Evolutionary conservation across 2,113 vertebrate genomes (phyloP), one percentile per base, ranked within the genome.

Genomic region (Pelusios castaneus): DNA sequence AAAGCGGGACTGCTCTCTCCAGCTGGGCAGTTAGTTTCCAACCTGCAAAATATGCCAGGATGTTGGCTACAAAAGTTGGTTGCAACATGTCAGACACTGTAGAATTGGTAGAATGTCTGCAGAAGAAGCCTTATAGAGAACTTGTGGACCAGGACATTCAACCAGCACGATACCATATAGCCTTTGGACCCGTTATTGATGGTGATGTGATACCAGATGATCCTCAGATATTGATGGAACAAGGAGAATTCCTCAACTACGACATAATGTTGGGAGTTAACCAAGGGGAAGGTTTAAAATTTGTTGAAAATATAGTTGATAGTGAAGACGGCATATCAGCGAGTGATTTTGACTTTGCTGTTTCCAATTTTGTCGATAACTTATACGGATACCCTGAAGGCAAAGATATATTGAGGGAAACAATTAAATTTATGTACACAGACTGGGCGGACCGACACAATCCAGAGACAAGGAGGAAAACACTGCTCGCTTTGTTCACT

Each of bases 361-460:
- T 99, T 97, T 99, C 99, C 63, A 99, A 99, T 96, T 99, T 99
- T 91, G 99, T 99, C 67, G 99, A 99, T 92, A 99, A 99, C 78
- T 98, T 99, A 41, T 99, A 99, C 0, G 99, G 99, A 67, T 99
- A 99, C 93, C 99, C 99, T 0, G 99, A 99, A 97, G 99, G 99
- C 83, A 99, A 99, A 97, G 99, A 99, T 92, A 99, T 99, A 89
- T 96, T 99, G 94, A 97, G 99, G 92, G 99, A 99, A 98, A 99
- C 99, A 1, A 99, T 99, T 95, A 99, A 99, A 97, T 99, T 99
- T 89, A 99, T 99, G 99, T 99, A 99, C 97, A 99, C 99, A 0
- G 99, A 99, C 98, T 99, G 99, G 99, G 99, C 99, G 29, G 99
- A 99, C 96, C 95, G 99, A 63, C 99, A 99, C 97, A 99, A 99